Evolutionary conservation across 2,888 invertebrate genomes (phyloP), one percentile per base, ranked within the genome.

Genomic region (Netelia fuscicornis): DNA sequence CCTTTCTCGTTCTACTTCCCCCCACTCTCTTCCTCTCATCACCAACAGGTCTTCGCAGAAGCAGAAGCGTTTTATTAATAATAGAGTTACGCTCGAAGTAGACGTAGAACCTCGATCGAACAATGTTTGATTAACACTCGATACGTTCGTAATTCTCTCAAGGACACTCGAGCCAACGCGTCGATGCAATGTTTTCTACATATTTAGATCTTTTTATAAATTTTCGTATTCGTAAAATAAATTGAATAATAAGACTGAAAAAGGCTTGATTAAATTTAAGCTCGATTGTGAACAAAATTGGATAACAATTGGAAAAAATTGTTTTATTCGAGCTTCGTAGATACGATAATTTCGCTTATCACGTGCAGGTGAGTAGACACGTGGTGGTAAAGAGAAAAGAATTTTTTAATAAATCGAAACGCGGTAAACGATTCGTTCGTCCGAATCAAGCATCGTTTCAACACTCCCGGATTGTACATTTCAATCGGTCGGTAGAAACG

Each of bases 111-210:
- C 58, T 48, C 42, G 60, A 74, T 62, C 48, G 20, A 17, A 23
- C 30, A 20, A 13, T 11, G 30, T 62, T 74, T 74, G 74, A 62
- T 44, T 11, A 62, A 62, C 74, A 25, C 60, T 74, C 48, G 23
- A 48, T 62, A 62, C 9, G 48, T 48, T 20, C 60, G 58, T 42
- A 13, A 11, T 44, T 23, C 2, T 74, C 17, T 72, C 8, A 17
- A 56, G n/a, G 30, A 20, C 17, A 30, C 58, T 60, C 23, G 8
- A 56, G n/a, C n/a, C 44, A 44, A 9, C 56, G 23, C 44, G 42
- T 72, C 58, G 44, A 60, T 20, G 44, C n/a, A 20, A 60, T 25
- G 8, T 44, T 60, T 65, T 42, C 72, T 58, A n/a, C 20, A 23
- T 60, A 13, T n/a, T 6, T 56, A 13, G 8, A 13, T 2, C 1